These are phyloP conservation scores for Corythaixoides concolor DNA, from an alignment of 2,113 vertebrate genomes.

Conservation along the genomic window DNA sequence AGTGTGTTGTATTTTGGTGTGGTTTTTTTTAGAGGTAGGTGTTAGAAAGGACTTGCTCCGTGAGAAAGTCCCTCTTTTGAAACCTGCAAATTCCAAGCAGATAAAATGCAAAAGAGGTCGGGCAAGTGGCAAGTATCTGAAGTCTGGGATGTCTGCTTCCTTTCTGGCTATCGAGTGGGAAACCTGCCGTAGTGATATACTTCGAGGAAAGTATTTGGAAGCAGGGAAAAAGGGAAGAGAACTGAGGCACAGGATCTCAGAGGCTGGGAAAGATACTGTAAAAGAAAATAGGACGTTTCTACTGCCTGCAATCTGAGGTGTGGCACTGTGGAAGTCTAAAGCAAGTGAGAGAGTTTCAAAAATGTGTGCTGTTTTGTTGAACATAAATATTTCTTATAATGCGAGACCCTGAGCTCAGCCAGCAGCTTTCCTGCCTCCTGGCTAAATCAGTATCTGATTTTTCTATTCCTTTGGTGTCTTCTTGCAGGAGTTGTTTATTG, in stretches of 20 bases:
- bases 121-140: rapidly evolving
- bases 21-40: neutral
- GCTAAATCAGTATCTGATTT: slow-evolving; percentile 27
- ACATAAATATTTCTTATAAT: neutral
- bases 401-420: neutral
- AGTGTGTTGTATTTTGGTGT: neutral
- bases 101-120: neutral
- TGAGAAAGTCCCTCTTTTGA: neutral
- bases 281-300: neutral
- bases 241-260: neutral
- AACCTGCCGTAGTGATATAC: neutral
- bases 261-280: neutral
- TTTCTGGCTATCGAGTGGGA: neutral
- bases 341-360: neutral
- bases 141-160: slow-evolving; percentile 9
- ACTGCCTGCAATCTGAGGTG: neutral
- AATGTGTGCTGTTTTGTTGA: neutral
- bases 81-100: neutral
- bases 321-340: neutral
- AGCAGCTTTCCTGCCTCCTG: neutral
- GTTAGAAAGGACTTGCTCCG: neutral
- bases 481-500: slow-evolving; percentile 64
- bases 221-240: neutral
- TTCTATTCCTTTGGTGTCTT: slow-evolving; percentile 28
- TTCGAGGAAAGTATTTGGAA: neutral